Evolutionary conservation across 2,888 invertebrate genomes (phyloP), one percentile per base, ranked within the genome.

Genomic region (Rhamphomyia laevipes): DNA sequence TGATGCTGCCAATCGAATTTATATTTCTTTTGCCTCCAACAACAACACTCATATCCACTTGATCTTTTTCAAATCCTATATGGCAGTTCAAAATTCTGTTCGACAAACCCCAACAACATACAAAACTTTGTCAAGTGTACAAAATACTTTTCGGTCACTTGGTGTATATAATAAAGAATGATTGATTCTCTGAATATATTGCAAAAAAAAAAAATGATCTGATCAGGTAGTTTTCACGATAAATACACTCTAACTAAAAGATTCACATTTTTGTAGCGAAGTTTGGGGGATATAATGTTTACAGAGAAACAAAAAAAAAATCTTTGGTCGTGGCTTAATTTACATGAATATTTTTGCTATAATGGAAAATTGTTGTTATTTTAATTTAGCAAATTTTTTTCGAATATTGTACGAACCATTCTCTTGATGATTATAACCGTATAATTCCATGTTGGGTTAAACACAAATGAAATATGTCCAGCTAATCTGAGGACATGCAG

Each of bases 111-210:
- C 9, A 40, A 18, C 13, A 18, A 38, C n/a, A n/a, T n/a, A n/a
- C n/a, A n/a, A 40, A 40, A 41, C 21, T 41, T 41, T 41, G 41
- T 41, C 41, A 41, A 41, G 41, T 41, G 42, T 42, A 42, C 42
- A 42, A 42, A 27, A 42, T 42, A 27, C 15, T 15, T 15, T 42
- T 42, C 27, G 15, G 42, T 11, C 23, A 42, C 27, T 21, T 5
- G 23, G 23, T 27, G 6, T 21, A 21, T 7, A 38, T n/a, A 35
- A 35, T 35, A 7, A n/a, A 12, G 12, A 23, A 42, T 42, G 42
- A 42, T 27, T 42, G 41, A 41, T 41, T 41, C 21, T 18, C 21
- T 41, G 13, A 41, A 41, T 3, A 12, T 21, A 18, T 41, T 11
- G 6, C 18, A 37, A n/a, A 37, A 15, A 37, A 37, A n/a, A 37